Evolutionary conservation across 2,888 invertebrate species (phyloP), one percentile per base, ranked within the genome.

Genomic region (Andrena haemorrhoa): DNA sequence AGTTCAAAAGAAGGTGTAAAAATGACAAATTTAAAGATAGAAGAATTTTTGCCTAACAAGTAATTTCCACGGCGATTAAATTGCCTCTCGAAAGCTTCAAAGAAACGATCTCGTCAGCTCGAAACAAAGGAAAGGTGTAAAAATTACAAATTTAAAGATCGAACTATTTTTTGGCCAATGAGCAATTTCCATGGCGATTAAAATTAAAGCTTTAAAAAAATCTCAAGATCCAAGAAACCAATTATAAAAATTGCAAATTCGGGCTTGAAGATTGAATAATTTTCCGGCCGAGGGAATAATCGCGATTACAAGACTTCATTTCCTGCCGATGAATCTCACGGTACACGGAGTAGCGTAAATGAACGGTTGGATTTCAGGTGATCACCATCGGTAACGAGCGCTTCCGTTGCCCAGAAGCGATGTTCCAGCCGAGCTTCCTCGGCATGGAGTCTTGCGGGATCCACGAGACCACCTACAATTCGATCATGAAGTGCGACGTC

Each of bases 401-500:
- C 60, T 95, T 95, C 93, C 94, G 95, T 47, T 95, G 95, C 81
- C 95, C 95, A 8, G 95, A 95, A 86, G 95, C 95, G 41, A 94
- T 95, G 89, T 95, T 95, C 93, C 95, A 95, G 86, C 95, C 95
- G 26, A 94, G 94, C 31, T 95, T 95, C 92, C 89, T 95, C 80
- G 95, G 95, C 51, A 95, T 95, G 95, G 95, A 95, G 84, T 94
- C 94, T n/a, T 93, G 94, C 83, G 95, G 95, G 47, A 95, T 95
- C 88, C 95, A 95, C 89, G 95, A 95, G 90, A 95, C 95, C 56
- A 94, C 95, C 60, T 95, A 95, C 94, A 95, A 95, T 91, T 95
- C 95, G 77, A 95, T 95, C 91, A 95, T 95, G 95, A 95, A 95
- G 92, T 95, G 95, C 92, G 95, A 95, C 92, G 94, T 95, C 74